Evolutionary conservation across 2,113 vertebrate species (phyloP).

Genomic region (Panurus biarmicus): DNA sequence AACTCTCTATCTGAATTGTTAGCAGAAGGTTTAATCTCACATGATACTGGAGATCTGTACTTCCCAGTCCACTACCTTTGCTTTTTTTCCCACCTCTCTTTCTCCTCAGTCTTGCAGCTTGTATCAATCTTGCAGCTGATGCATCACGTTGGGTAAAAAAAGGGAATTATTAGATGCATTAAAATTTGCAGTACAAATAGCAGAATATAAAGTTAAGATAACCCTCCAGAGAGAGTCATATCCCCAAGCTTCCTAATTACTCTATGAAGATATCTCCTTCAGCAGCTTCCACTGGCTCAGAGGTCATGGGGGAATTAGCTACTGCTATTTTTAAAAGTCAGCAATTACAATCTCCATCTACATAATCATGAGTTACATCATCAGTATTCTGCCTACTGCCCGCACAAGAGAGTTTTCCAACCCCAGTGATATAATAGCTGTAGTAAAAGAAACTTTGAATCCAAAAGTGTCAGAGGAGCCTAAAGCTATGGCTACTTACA

Average conservation of each 20-base stretch:
- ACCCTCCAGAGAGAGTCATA: not conserved
- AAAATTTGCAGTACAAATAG: conserved; percentile 15
- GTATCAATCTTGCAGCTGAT: not conserved
- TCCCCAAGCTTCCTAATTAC: not conserved
- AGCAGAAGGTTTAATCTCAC: not conserved
- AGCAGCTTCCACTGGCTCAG: conserved; percentile 9
- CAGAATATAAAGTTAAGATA: not conserved
- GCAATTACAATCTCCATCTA: conserved; percentile 25
- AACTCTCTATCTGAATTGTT: not conserved
- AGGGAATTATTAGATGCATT: conserved; percentile 5
- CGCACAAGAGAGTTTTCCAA: not conserved
- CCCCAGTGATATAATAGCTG: not conserved
- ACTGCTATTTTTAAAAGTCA: conserved; percentile 37
- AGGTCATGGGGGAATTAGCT: conserved; percentile 22
- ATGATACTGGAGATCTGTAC: not conserved
- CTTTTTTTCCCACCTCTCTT: not conserved
- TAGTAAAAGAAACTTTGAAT: conserved; percentile 43
- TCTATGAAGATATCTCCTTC: conserved; percentile 4
- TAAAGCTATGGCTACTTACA: not conserved
- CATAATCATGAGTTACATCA: conserved; percentile 49
- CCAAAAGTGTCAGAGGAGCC: conserved; percentile 23
- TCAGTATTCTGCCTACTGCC: conserved; percentile 10
- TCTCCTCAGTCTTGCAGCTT: too few relatives aligned
- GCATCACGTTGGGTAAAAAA: not conserved
- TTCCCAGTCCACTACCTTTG: not conserved